Evolutionary conservation across 2,113 vertebrate genomes (phyloP), one percentile per base, ranked within the genome.

Genomic region (Struthidea cinerea): DNA sequence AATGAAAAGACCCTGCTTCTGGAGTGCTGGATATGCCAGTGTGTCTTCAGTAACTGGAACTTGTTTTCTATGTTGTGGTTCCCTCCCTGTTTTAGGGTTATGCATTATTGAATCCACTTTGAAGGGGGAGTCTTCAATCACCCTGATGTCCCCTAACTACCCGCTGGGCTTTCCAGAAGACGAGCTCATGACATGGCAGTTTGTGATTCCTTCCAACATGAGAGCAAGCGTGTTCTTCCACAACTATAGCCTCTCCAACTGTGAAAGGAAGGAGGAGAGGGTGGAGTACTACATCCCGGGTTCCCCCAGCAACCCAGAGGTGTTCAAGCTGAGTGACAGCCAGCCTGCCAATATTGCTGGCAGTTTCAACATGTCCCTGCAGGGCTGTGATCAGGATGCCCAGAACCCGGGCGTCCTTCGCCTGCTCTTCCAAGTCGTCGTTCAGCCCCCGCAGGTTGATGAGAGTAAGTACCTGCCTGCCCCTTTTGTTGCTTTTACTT

Each of bases 131-230:
- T 98, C 98, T 18, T 87, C 97, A 5, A 80, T 98, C 1, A 97
- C 96, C 18, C 97, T 99, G 84, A 97, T 98, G 97, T 98, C 99
- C 2, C 97, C 99, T 32, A 98, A 99, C 96, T 99, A 99, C 63
- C 98, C 98, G 0, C 11, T 4, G 1, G 96, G 97, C 44, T 99
- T 99, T 64, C 98, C 98, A 1, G 95, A 98, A 59, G 96, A 98
- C 0, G 97, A 99, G 74, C 97, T 98, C 71, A 98, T 99, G 98
- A 98, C 96, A 0, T 99, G 99, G 99, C 97, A 98, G 89, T 99
- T 99, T 35, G 76, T 89, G 3, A 42, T 99, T 24, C 99, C 99
- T 1, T 84, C 94, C 9, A 98, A 95, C 93, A 97, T 99, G 97
- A 98, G 99, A 97, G 99, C 99, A 59, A 98, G 97, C 0, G 93